A percentile compares a stretch with the other conserved stretches of the same genome.
These are phyloP conservation scores for Oostethus manadensis DNA, from an alignment of 2,113 vertebrate genomes.

Conservation along the genomic window DNA sequence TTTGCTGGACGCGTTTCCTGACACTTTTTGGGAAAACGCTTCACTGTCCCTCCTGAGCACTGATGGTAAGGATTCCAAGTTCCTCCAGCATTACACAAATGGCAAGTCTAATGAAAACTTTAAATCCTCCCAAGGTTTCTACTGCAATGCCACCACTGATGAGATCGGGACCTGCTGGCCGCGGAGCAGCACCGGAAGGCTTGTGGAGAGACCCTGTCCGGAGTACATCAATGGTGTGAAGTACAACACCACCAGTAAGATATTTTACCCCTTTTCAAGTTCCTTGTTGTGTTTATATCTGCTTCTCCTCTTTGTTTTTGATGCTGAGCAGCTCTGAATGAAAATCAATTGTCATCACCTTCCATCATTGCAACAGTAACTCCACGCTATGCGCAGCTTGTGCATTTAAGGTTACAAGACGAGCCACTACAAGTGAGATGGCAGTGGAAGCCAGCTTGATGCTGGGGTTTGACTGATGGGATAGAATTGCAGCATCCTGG, in stretches of 20 bases:
- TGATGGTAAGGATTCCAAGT: conserved; percentile 73
- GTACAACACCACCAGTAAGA: conserved; percentile 97
- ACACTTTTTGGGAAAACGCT: conserved; percentile 78
- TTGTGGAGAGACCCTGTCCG: conserved; percentile 91
- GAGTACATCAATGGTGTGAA: conserved; percentile 95
- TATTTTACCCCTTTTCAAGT: conserved; percentile 23
- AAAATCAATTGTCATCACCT: conserved; percentile 25
- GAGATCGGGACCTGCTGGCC: conserved; percentile 99
- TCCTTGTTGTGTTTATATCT: background rate
- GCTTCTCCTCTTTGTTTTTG: background rate
- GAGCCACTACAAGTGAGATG: background rate
- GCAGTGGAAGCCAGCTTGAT: background rate
- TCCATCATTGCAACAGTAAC: conserved; percentile 21
- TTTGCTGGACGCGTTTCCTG: conserved; percentile 77
- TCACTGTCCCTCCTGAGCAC: conserved; percentile 70
- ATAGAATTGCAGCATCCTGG: background rate
- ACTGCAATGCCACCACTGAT: conserved; percentile 91
- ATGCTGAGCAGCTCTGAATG: conserved; percentile 7
- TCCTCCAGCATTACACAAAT: background rate
- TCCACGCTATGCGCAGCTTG: conserved; percentile 2
- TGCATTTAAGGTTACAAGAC: background rate
- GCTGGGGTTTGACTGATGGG: background rate
- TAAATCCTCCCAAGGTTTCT: conserved; percentile 65
- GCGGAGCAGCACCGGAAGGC: conserved; percentile 77
- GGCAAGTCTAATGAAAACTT: background rate